Evolutionary conservation across 2,797 vertebrate genomes (phyloP).

Genomic region (Peromyscus attwateri): DNA sequence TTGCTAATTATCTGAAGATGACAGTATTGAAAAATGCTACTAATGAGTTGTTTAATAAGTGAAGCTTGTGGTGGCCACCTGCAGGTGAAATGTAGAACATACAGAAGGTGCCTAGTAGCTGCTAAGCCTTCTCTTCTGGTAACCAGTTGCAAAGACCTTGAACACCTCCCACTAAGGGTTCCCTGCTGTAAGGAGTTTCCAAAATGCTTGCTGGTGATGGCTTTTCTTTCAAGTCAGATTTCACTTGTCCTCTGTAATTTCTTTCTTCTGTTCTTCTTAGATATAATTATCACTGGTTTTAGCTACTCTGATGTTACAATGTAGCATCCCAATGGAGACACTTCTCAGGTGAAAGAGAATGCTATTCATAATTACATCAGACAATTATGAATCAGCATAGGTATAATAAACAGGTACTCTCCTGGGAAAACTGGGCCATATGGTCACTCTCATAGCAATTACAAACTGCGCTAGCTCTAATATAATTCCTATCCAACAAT

Average conservation of each 20-base stretch:
- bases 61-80: constrained; percentile 91
- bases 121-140: neutral
- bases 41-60: constrained; percentile 89
- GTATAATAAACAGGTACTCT: constrained; percentile 47
- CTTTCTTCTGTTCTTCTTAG: constrained; percentile 25
- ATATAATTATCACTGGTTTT: constrained; percentile 10
- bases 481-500: constrained; percentile 48
- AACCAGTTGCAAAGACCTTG: neutral
- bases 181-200: neutral
- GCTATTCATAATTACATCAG: constrained; percentile 10
- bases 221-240: constrained; percentile 55
- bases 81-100: constrained; percentile 88
- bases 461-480: neutral
- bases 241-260: constrained; percentile 28
- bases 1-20: constrained; percentile 92
- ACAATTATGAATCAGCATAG: constrained; percentile 52
- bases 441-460: constrained; percentile 46
- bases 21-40: constrained; percentile 89
- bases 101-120: constrained; percentile 37
- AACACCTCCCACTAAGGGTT: neutral
- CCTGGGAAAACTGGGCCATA: neutral
- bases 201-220: neutral
- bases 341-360: constrained; percentile 29
- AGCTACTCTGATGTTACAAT: neutral
- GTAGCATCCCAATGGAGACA: neutral